Evolutionary conservation across 2,797 vertebrate genomes (phyloP).

Genomic region (Cyclura pinguis): DNA sequence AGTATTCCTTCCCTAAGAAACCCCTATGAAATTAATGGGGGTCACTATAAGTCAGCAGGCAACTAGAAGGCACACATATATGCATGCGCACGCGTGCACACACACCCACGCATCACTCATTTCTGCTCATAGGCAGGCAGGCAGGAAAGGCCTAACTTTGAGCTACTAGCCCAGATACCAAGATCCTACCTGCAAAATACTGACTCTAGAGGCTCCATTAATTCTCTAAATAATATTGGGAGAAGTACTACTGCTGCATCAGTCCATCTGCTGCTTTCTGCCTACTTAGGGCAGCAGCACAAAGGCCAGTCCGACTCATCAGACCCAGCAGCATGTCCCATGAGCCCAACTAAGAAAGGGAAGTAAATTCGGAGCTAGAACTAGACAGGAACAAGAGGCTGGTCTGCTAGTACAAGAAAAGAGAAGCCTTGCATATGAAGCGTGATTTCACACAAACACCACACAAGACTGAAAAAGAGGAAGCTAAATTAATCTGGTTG

Average conservation of each 20-base stretch:
- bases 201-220: not conserved
- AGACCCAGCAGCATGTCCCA: not conserved
- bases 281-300: not conserved
- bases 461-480: slow-evolving; percentile 23
- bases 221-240: not conserved
- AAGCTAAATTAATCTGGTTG: slow-evolving; percentile 34
- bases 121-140: not conserved
- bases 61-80: too few relatives aligned
- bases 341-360: slow-evolving; percentile 11
- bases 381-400: not conserved
- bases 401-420: not conserved
- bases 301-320: slow-evolving; percentile 19
- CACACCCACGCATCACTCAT: not conserved
- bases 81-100: too few relatives aligned
- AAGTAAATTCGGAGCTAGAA: slow-evolving; percentile 10
- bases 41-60: too few relatives aligned
- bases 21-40: too few relatives aligned
- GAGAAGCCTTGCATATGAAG: not conserved
- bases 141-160: not conserved
- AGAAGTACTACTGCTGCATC: not conserved
- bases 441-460: not conserved
- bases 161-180: not conserved
- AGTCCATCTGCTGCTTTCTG: slow-evolving; percentile 6
- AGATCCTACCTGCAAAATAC: not conserved
- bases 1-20: too few relatives aligned